phyloP scores from a whole-genome alignment of 1,140 invertebrate species.

The Megalopta genalis region DNA sequence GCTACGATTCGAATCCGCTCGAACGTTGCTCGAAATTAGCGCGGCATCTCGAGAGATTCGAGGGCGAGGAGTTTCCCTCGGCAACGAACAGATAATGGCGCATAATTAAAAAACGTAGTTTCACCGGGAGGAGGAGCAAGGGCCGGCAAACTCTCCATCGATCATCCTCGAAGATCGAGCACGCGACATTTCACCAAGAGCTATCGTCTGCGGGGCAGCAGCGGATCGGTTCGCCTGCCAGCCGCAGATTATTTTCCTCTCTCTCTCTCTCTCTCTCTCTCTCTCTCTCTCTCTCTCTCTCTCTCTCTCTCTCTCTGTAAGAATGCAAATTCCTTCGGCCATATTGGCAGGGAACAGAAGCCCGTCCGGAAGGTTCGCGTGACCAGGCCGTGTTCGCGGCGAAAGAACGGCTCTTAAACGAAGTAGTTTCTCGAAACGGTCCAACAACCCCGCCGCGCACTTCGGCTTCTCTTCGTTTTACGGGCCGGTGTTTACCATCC shows the following conservation, averaged over 20 bases:
- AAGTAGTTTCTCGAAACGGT: slow-evolving; percentile 50
- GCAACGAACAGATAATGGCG: too few species aligned
- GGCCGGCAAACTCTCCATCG: neutral
- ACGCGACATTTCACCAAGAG: neutral
- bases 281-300: too few species aligned
- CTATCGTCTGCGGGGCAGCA: neutral
- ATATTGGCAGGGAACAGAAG: neutral
- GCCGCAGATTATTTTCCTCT: neutral
- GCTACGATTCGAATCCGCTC: too few species aligned
- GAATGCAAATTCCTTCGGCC: neutral
- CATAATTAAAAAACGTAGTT: neutral
- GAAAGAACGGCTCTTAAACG: slow-evolving; percentile 24
- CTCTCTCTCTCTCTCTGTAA: too few species aligned
- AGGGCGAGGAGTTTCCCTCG: too few species aligned
- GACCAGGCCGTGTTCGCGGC: slow-evolving; percentile 25
- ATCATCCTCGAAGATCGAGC: neutral
- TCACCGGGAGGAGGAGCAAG: neutral
- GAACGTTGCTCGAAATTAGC: too few species aligned
- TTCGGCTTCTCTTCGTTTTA: neutral
- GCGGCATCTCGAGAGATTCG: too few species aligned
- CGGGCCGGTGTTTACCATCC: slow-evolving; percentile 22
- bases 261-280: too few species aligned
- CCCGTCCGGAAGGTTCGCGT: slow-evolving; percentile 25
- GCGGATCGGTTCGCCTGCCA: neutral
- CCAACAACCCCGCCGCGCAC: too few species aligned